Conservation (phyloP, 2,888 invertebrate genomes). For the Acanthosepion esculentum region DNA sequence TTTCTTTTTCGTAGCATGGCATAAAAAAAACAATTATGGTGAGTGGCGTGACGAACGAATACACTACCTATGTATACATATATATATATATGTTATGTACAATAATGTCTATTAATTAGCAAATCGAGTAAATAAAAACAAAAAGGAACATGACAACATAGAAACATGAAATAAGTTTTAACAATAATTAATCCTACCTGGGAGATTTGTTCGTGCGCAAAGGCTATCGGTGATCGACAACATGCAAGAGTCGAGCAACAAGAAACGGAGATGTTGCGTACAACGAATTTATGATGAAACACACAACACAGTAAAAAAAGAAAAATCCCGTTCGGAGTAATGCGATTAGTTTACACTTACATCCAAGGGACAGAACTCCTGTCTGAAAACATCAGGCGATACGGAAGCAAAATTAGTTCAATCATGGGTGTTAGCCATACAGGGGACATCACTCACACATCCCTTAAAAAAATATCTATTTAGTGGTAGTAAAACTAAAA, state of each 20-base stretch:
- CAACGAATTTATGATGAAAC: too few species aligned
- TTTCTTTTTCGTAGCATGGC: background rate
- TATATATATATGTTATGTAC: too few species aligned
- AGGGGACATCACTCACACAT: background rate
- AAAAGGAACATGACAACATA: background rate
- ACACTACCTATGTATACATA: background rate
- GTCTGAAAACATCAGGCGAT: background rate
- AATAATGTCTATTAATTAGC: too few species aligned
- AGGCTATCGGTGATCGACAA: background rate
- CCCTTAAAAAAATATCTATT: background rate
- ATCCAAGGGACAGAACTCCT: background rate
- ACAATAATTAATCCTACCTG: background rate
- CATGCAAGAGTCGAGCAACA: background rate
- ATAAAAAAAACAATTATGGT: background rate
- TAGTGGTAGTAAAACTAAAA: too few species aligned
- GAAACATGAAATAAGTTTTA: background rate
- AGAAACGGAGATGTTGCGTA: background rate
- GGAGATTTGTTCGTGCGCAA: background rate
- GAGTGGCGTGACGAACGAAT: background rate
- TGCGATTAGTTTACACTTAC: conserved; percentile 12
- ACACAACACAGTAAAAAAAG: background rate
- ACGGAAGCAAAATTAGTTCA: background rate
- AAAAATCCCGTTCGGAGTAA: background rate
- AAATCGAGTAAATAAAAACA: background rate
- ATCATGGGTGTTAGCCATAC: background rate